Evolutionary conservation across 2,888 invertebrate species (phyloP).

Genomic region (Bellardia bayeri): DNA sequence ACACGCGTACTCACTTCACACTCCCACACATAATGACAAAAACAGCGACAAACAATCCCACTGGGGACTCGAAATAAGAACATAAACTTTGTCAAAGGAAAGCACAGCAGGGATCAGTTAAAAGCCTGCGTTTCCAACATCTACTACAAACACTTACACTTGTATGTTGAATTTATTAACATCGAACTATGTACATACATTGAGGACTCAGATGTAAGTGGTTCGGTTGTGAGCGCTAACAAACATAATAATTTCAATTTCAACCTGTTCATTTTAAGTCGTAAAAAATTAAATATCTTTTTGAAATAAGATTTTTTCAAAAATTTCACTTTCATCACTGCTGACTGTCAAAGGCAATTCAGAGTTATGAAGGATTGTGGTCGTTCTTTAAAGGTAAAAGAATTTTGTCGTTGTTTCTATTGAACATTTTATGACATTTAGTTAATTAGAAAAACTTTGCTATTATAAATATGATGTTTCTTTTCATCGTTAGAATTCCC

Average conservation of each 20-base stretch:
- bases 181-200: background rate
- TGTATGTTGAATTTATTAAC: slow-evolving; percentile 4
- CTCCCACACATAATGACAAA: slow-evolving; percentile 37
- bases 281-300: slow-evolving; percentile 69
- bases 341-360: background rate
- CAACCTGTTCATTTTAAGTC: slow-evolving; percentile 69
- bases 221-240: slow-evolving; percentile 46
- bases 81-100: slow-evolving; percentile 64
- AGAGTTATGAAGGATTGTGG: slow-evolving; percentile 15
- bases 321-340: slow-evolving; percentile 60
- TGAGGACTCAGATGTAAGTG: slow-evolving; percentile 67
- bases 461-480: no score
- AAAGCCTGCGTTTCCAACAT: slow-evolving; percentile 52
- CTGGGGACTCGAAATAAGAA: slow-evolving; percentile 64
- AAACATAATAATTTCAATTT: slow-evolving; percentile 68
- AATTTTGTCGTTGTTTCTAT: no score
- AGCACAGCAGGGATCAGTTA: slow-evolving; percentile 71
- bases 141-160: background rate
- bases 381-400: background rate
- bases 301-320: slow-evolving; percentile 57
- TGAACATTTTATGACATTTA: no score
- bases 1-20: slow-evolving; percentile 49
- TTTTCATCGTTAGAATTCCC: no score
- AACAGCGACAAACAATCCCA: slow-evolving; percentile 56
- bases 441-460: no score